A percentile compares a stretch with the other conserved stretches of the same genome.
These are phyloP conservation scores for Pantherophis guttatus DNA, from an alignment of 2,113 vertebrate genomes.

Conservation along the genomic window DNA sequence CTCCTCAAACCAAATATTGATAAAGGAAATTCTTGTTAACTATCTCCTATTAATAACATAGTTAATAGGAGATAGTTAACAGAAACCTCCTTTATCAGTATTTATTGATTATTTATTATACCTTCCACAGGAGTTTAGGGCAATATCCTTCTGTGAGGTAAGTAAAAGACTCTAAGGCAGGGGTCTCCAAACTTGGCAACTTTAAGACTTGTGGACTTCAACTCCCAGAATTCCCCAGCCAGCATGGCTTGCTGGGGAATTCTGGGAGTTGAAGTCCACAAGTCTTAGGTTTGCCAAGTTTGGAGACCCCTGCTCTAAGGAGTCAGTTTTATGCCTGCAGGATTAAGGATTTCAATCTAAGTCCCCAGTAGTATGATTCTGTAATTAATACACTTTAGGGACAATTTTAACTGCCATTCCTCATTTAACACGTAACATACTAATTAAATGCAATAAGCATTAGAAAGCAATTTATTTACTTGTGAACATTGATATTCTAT, in stretches of 20 bases:
- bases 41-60: neutral
- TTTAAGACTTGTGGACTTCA: too few species aligned
- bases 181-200: too few species aligned
- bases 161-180: too few species aligned
- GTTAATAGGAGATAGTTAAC: neutral
- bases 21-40: neutral
- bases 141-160: neutral
- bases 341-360: neutral
- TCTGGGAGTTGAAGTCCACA: too few species aligned
- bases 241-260: too few species aligned
- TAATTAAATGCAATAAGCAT: neutral
- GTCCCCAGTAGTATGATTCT: neutral
- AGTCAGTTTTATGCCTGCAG: neutral
- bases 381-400: neutral
- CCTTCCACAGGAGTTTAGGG: neutral
- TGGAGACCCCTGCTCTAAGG: too few species aligned
- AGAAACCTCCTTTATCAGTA: neutral
- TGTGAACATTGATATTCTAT: neutral
- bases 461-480: neutral
- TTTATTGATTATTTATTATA: neutral
- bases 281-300: too few species aligned
- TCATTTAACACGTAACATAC: neutral
- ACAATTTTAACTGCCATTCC: neutral
- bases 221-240: too few species aligned
- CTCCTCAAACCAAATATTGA: neutral